A percentile compares a stretch with the other conserved stretches of the same genome.
phyloP scores from a whole-genome alignment of 2,888 invertebrate genomes.

The Lasioglossum marginatum region DNA sequence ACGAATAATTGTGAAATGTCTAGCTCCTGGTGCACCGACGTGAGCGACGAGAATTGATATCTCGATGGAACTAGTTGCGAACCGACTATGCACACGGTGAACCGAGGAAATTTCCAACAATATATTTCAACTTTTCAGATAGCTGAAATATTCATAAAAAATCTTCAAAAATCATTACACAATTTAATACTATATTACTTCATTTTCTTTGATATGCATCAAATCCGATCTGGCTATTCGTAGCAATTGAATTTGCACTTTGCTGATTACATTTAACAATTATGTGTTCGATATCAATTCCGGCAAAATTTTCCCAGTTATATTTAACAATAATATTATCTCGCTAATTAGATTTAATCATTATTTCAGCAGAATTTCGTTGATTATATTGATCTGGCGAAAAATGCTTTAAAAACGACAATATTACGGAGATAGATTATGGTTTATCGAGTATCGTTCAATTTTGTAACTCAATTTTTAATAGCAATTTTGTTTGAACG shows the following conservation, averaged over 20 bases:
- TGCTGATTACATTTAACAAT: not conserved
- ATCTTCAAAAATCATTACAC: not conserved
- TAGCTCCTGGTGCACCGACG: conserved; percentile 1
- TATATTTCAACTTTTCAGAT: not conserved
- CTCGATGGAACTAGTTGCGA: not conserved
- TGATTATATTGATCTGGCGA: no score
- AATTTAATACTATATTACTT: not conserved
- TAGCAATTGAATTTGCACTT: not conserved
- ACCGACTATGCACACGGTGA: not conserved
- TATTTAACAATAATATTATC: not conserved
- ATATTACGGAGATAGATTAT: no score
- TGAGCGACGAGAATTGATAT: not conserved
- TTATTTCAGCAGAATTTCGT: not conserved
- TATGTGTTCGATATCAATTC: not conserved
- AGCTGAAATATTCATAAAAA: not conserved
- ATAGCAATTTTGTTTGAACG: not conserved
- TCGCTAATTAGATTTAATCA: not conserved
- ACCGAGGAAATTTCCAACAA: not conserved
- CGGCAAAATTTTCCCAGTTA: not conserved
- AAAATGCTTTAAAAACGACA: no score
- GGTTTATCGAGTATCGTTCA: no score
- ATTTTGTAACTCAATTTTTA: no score
- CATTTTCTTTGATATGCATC: not conserved
- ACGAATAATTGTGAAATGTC: conserved; percentile 36
- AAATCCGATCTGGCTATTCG: not conserved